Conservation (phyloP, 92 coral and sea anemone genomes). For the Muricea muricata region DNA sequence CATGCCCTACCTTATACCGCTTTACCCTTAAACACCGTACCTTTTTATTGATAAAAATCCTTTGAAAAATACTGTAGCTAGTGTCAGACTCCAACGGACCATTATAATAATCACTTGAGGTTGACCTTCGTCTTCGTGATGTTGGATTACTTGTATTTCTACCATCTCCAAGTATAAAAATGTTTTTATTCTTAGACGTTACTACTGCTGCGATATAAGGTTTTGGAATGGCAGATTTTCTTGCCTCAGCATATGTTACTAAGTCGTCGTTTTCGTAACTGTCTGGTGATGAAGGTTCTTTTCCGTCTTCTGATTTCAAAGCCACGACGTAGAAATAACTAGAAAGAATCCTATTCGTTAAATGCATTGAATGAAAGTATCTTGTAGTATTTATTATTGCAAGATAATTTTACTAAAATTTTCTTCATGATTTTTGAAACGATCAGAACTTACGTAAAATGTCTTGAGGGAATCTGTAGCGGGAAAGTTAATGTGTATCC, state of each 20-base stretch:
- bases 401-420: neutral
- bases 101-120: conserved; percentile 2
- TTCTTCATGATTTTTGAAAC: neutral
- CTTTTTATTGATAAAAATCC: neutral
- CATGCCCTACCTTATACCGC: too few relatives aligned
- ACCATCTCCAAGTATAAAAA: conserved; percentile 16
- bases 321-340: neutral
- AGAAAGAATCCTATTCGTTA: neutral
- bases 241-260: neutral
- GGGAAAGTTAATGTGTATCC: neutral
- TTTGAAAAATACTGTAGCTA: conserved; percentile 16
- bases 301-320: neutral
- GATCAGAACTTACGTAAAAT: neutral
- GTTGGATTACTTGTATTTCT: neutral
- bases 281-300: neutral
- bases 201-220: neutral
- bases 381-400: neutral
- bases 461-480: neutral
- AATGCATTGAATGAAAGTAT: too few relatives aligned
- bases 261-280: neutral
- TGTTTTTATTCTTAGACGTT: neutral
- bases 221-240: neutral
- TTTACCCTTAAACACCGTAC: neutral
- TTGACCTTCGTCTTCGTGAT: neutral
- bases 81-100: conserved; percentile 25